Percentiles rank a stretch among this genome's conserved stretches.
Evolutionary conservation across 2,888 invertebrate genomes (phyloP).

Genomic region (Venusia cambrica): DNA sequence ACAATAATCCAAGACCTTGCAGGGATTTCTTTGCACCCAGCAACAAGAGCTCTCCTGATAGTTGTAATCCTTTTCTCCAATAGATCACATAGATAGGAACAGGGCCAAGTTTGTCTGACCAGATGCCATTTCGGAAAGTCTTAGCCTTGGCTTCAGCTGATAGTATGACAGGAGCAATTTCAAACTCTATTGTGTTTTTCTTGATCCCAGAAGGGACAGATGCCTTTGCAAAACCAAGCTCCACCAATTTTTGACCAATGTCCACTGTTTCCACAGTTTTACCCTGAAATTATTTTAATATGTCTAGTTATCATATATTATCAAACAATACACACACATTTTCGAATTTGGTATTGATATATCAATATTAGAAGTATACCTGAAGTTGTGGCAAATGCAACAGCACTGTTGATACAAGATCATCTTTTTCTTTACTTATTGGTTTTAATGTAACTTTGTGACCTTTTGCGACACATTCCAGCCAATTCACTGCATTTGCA

Average conservation of each 20-base stretch:
- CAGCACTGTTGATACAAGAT: constrained; percentile 64
- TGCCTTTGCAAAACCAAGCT: constrained; percentile 71
- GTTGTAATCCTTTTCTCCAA: constrained; percentile 60
- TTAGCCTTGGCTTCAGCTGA: constrained; percentile 67
- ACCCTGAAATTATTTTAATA: constrained; percentile 47
- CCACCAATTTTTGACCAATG: constrained; percentile 68
- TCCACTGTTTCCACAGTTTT: constrained; percentile 65
- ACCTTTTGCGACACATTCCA: constrained; percentile 78
- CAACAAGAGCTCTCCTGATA: constrained; percentile 40
- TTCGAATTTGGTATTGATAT: too few relatives aligned
- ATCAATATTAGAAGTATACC: too few relatives aligned
- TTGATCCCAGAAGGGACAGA: constrained; percentile 53
- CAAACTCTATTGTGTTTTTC: constrained; percentile 63
- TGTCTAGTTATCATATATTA: constrained; percentile 5
- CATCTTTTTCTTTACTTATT: constrained; percentile 62
- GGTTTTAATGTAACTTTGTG: constrained; percentile 74
- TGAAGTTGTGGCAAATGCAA: constrained; percentile 66
- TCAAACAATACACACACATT: constrained; percentile 5
- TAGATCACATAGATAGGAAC: constrained; percentile 57
- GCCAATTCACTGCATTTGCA: constrained; percentile 80
- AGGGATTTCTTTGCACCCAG: constrained; percentile 48
- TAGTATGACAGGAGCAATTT: constrained; percentile 57
- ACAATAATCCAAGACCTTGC: constrained; percentile 41
- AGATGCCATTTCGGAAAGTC: constrained; percentile 63
- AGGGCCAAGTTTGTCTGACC: constrained; percentile 69